Conservation (phyloP, 2,888 invertebrate species). For the Chouioia cunea region DNA sequence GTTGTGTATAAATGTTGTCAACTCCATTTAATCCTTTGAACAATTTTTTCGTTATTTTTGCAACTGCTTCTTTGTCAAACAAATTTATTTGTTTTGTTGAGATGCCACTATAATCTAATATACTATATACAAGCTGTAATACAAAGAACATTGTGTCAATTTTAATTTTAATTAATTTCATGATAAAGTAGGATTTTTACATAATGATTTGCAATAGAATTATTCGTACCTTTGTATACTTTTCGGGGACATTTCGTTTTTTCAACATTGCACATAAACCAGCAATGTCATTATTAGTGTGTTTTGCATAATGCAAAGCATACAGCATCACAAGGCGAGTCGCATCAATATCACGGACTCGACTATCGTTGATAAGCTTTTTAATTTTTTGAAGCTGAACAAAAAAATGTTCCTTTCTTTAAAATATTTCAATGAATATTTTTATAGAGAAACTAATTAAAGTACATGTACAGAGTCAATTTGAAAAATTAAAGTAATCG, state of each 20-base stretch:
- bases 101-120: conserved; percentile 88
- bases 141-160: conserved; percentile 29
- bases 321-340: conserved; percentile 92
- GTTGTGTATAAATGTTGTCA: conserved; percentile 99
- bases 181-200: too few species aligned
- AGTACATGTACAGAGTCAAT: neutral
- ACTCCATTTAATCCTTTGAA: conserved; percentile 94
- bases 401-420: conserved; percentile 9
- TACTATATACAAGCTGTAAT: conserved; percentile 73
- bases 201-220: neutral
- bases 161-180: conserved; percentile 1
- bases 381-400: conserved; percentile 72
- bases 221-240: conserved; percentile 63
- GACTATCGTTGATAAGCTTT: conserved; percentile 81
- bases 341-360: conserved; percentile 83
- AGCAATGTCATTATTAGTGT: conserved; percentile 85
- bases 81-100: conserved; percentile 86
- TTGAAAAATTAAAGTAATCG: conserved; percentile 16
- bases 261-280: conserved; percentile 82
- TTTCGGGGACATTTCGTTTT: conserved; percentile 79
- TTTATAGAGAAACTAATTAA: too few species aligned
- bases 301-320: conserved; percentile 92
- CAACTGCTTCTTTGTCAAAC: conserved; percentile 86
- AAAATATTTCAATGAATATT: too few species aligned
- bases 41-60: conserved; percentile 90